These are phyloP conservation scores for Microcebus griseorufus DNA, from an alignment of 2,113 vertebrate genomes.

Conservation along the genomic window DNA sequence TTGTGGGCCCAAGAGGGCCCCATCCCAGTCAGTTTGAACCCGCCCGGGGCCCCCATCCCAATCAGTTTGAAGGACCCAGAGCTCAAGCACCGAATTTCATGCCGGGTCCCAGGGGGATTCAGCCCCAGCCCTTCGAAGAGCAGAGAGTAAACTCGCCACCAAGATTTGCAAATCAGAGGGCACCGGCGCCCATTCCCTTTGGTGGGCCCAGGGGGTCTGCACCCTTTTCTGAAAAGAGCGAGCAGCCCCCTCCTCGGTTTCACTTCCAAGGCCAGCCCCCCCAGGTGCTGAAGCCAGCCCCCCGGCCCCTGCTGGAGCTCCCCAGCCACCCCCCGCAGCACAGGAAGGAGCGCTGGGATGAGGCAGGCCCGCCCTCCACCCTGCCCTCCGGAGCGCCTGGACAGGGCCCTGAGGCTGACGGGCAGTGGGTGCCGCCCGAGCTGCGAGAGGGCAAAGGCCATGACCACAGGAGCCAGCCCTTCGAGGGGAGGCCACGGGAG, in stretches of 20 bases:
- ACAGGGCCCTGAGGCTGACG: slow-evolving; percentile 84
- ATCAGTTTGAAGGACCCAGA: slow-evolving; percentile 83
- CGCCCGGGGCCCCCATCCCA: slow-evolving; percentile 81
- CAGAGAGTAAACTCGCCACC: slow-evolving; percentile 82
- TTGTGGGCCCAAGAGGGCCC: slow-evolving; percentile 89
- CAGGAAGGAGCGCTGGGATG: slow-evolving; percentile 87
- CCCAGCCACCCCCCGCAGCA: slow-evolving; percentile 89
- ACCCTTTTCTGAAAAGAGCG: slow-evolving; percentile 82
- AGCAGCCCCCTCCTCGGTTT: slow-evolving; percentile 84
- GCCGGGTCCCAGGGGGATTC: slow-evolving; percentile 88
- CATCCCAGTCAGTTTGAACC: slow-evolving; percentile 83
- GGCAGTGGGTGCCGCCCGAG: slow-evolving; percentile 89
- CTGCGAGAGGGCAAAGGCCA: slow-evolving; percentile 88
- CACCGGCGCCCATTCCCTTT: slow-evolving; percentile 63
- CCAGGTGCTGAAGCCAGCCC: slow-evolving; percentile 83
- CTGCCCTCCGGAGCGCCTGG: slow-evolving; percentile 72
- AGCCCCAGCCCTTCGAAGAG: slow-evolving; percentile 82
- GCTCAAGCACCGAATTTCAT: slow-evolving; percentile 82
- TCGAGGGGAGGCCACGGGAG: slow-evolving; percentile 88
- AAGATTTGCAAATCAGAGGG: slow-evolving; percentile 81
- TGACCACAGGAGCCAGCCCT: slow-evolving; percentile 84
- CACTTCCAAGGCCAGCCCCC: slow-evolving; percentile 84
- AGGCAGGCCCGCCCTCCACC: slow-evolving; percentile 76
- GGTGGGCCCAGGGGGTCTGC: slow-evolving; percentile 66
- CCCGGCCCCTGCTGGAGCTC: slow-evolving; percentile 89